Base-by-base conservation (phyloP, 92 coral and sea anemone genomes). In the Palythoa grandis region DNA sequence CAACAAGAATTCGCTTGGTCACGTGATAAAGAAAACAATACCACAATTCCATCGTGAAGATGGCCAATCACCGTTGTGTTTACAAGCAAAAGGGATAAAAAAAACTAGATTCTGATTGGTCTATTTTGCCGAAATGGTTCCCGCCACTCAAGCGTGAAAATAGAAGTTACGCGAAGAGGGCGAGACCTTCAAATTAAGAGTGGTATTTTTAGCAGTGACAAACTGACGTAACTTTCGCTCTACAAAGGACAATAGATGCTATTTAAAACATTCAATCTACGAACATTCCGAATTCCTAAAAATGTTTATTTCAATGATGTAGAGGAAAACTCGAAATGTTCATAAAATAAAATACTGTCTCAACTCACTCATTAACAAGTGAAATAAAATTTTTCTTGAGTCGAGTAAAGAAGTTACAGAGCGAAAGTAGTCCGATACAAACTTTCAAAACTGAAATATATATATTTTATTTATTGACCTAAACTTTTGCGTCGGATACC, bases 131-230 rank as follows among this genome's bases (percentile, higher is more conserved):
- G 35, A 78, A 58, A 2, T 40, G 17, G 3, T 66, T 79, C 74
- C 85, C 85, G 85, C 85, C 74, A 68, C 16, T 24, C 72, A 79
- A 3, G 74, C 85, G 35, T 79, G 74, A 79, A 79, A 79, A 79
- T 79, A 79, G 85, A 79, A 65, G 35, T 79, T 63, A 63, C 60
- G 85, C 50, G 43, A 16, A 23, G 13, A 14, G 20, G 78, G 54
- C 9, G 29, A 12, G 19, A 50, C 14, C 8, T 20, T 11, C 2
- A 17, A 1, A 2, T 24, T 17, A 12, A 7, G 29, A 9, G 43
- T 57, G 39, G 52, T 60, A 79, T 78, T 58, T 78, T 79, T 79
- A 63, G 83, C 57, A 79, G 52, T 79, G 83, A 79, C 83, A 76
- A 53, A 12, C 14, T 76, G 79, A 76, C 80, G 50, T 43, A 43